Base-by-base conservation (phyloP, 1,140 invertebrate species). In the Protaetia brevitarsis region DNA sequence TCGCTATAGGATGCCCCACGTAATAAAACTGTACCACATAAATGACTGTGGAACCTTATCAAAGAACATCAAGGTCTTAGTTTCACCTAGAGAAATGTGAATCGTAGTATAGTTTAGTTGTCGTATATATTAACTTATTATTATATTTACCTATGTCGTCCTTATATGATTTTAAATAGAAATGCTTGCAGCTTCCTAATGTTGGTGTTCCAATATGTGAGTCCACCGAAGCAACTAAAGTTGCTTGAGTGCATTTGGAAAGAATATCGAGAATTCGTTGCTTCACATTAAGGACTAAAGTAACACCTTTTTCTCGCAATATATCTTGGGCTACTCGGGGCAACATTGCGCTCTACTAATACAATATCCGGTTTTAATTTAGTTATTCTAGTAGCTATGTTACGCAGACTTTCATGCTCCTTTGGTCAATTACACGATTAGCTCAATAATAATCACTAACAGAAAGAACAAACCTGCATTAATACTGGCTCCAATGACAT, bases 41-140 rank as follows among this genome's bases (percentile, higher is more conserved):
- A 82, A 71, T 94, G 86, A 86, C 75, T 85, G 84, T 0, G 89
- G 86, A 74, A 95, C 94, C 1, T 95, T 94, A 79, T 98, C 96
- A 71, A 99, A 91, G 69, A 93, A 93, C 92, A 98, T 94, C 1
- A 98, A 77, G 0, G 92, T 95, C 84, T 97, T 98, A 2, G 79
- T 76, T 36, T 83, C 75, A 78, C 83, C 85, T 86, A 72, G 11
- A 78, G 78, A 76, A 63, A 26, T 8, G 27, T n/a, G 5, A 5
- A 19, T 7, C 16, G 8, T 13, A 62, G n/a, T 34, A 31, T 41
- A 51, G 41, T 3, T 7, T n/a, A 2, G 5, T 51, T 5, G 41
- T 51, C 19, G 11, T 21, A 51, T 6, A 19, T 8, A 2, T 19
- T 21, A 23, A 19, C 26, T 26, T 34, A n/a, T 34, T 10, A 51